Base-by-base conservation (phyloP, 2,113 vertebrate species). In the Leptobrachium leishanense region DNA sequence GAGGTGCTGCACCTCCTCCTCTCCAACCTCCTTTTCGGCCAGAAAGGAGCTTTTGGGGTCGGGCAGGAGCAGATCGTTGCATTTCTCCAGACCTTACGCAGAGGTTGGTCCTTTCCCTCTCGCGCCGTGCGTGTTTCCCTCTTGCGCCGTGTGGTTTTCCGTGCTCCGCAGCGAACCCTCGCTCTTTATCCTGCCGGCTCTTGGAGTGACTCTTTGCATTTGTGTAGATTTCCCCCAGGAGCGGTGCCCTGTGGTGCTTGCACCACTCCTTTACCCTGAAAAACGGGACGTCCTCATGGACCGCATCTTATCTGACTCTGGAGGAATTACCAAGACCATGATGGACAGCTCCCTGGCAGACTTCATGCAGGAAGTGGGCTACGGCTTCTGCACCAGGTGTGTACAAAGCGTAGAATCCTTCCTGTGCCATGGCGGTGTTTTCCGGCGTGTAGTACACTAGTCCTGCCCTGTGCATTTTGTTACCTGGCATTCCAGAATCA, bases 231-330 rank as follows among this genome's bases (percentile, higher is more conserved):
- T 99, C 88, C 98, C 98, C 85, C 97, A 98, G 88, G 97, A 98
- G 87, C 95, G 98, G 89, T 99, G 98, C 86, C 98, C 98, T 82
- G 98, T 99, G 98, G 98, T 99, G 97, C 98, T 99, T 90, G 94
- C 97, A 97, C 98, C 98, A 98, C 97, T 99, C 88, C 88, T 99
- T 89, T 99, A 99, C 93, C 97, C 96, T 97, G 98, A 98, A 98
- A 98, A 99, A 98, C 97, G 97, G 96, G 95, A 99, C 97, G 96
- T 99, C 95, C 97, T 98, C 94, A 98, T 98, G 97, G 97, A 98
- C 91, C 96, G 97, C 93, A 98, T 99, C 92, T 92, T 99, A 88
- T 96, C 98, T 94, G 98, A 99, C 92, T 99, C 98, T 84, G 97
- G 97, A 93, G 97, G 98, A 91, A 96, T 99, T 93, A 95, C 95